Evolutionary conservation across 2,888 invertebrate genomes (phyloP).

Genomic region (Macrophya alboannulata): DNA sequence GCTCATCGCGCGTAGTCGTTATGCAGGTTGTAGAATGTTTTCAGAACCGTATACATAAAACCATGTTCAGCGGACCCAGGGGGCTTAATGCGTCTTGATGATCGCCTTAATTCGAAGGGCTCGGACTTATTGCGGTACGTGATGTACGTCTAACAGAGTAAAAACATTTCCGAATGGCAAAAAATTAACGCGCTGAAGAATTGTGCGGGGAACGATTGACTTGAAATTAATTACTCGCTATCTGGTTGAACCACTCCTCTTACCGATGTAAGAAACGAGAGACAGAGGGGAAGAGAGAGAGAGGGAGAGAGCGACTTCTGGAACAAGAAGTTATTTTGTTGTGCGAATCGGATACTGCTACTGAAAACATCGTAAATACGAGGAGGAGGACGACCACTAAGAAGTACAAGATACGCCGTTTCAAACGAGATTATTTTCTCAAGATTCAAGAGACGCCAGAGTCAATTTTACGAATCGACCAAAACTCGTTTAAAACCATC

Average conservation of each 20-base stretch:
- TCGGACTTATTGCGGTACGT: conserved; percentile 17
- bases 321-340: neutral
- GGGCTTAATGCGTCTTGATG: conserved; percentile 39
- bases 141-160: neutral
- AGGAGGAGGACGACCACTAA: too few species aligned
- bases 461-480: neutral
- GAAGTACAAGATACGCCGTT: neutral
- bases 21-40: conserved; percentile 8
- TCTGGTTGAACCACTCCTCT: neutral
- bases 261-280: neutral
- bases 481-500: conserved; percentile 25
- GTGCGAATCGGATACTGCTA: neutral
- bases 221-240: conserved; percentile 28
- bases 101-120: conserved; percentile 22
- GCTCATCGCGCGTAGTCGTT: neutral
- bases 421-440: neutral
- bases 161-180: neutral
- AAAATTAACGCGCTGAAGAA: conserved; percentile 33
- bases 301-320: neutral
- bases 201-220: conserved; percentile 30
- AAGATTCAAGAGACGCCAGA: neutral
- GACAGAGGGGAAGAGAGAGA: neutral
- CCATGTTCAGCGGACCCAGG: conserved; percentile 20
- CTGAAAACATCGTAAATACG: neutral
- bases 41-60: conserved; percentile 3